Evolutionary conservation across 2,888 invertebrate genomes (phyloP), one percentile per base, ranked within the genome.

Genomic region (Drosophila antonietae): DNA sequence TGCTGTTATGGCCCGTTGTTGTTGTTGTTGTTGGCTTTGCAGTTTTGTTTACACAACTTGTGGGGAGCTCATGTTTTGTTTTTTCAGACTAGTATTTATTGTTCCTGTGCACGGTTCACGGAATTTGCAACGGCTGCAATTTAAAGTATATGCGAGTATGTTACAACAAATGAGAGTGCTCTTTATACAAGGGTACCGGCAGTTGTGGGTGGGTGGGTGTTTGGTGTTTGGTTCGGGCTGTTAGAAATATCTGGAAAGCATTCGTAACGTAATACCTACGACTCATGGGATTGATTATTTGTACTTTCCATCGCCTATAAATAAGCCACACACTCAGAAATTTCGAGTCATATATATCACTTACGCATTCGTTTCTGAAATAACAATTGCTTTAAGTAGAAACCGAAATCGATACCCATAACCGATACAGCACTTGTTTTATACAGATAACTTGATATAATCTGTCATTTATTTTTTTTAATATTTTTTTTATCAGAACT

Each of bases 1-100:
- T 75, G 57, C 18, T 33, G 33, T 49, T 76, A 55, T 58, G 68
- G 58, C 10, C 65, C 55, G 20, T 20, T 20, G 37, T 39, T 15
- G 37, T 60, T 71, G 59, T 68, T 75, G 58, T 60, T 72, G 76
- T 59, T 79, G 68, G 39, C 69, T 72, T 68, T 71, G 63, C 85
- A 82, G 62, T 85, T 85, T 88, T 83, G 83, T 83, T 83, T 83
- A 83, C 74, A 85, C 85, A 85, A 83, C 53, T 88, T 88, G 88
- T 46, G 66, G 73, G 59, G 57, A 66, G 67, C 80, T 68, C 83
- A 67, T 78, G 77, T 70, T 88, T 82, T 80, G 72, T 80, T 79
- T 65, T 65, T 67, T 44, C 77, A 67, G 75, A 69, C 66, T 66
- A 68, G 44, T 83, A 80, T 83, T 83, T 83, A 83, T 83, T 86